Base-by-base conservation (phyloP, 2,113 vertebrate species). In the Centropus unirufus region DNA sequence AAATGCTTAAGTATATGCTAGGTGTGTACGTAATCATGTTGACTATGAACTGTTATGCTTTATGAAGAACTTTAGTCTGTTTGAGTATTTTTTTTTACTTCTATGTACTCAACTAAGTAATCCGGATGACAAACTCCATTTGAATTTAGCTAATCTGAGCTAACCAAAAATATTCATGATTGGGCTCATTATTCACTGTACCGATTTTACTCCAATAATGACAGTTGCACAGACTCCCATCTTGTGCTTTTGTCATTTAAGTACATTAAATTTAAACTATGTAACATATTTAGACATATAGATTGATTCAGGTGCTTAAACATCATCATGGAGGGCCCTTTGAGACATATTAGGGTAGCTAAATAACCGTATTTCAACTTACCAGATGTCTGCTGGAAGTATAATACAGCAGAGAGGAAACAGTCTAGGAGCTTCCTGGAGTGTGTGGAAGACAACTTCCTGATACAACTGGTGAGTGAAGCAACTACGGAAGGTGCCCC, bases 1-100 rank as follows among this genome's bases (percentile, higher is more conserved):
- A 76, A 86, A 83, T 39, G 6, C 8, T 57, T 61, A 72, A 46
- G 11, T 0, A 0, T 67, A 14, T 59, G 8, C 32, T 76, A 42
- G 20, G 14, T 55, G 22, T 57, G 17, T 29, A 34, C 24, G 44
- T n/a, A 87, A 9, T 44, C 24, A 20, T 44, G 10, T 47, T 59
- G 51, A 76, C 14, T 64, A 15, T 29, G 5, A 12, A 8, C 17
- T 47, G 20, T 12, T 55, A 42, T 63, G 26, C 14, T 82, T 87
- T 79, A 88, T 88, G 21, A 79, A 61, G 24, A 55, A 30, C 6
- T 72, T 78, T 4, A 0, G 6, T 59, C 29, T 69, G 9, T 14
- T 89, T 21, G 14, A 64, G 30, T 29, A 8, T 42, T 87, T 69
- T 86, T 46, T 46, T n/a, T 69, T 27, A 68, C 7, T 61, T 73